These are phyloP conservation scores for Gorsachius goisagi DNA, from an alignment of 2,113 vertebrate species.

Conservation along the genomic window DNA sequence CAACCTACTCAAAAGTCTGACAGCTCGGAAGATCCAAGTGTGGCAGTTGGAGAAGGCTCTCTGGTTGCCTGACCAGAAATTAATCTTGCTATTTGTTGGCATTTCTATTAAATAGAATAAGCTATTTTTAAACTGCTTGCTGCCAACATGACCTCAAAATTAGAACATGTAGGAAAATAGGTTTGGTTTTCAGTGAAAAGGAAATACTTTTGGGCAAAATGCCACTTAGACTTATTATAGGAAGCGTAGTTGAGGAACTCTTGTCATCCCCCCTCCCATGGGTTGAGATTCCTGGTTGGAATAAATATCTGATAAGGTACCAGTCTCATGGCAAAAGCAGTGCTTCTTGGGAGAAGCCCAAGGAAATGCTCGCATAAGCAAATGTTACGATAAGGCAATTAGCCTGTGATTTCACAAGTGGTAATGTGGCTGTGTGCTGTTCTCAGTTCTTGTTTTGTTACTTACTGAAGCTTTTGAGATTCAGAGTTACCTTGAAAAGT, in stretches of 20 bases:
- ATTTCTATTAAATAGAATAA: not conserved
- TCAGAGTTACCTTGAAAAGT: not conserved
- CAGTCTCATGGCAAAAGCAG: not conserved
- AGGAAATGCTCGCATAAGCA: not conserved
- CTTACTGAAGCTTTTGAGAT: not conserved
- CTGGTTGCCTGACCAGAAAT: not conserved
- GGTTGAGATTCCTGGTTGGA: not conserved
- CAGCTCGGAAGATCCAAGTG: not conserved
- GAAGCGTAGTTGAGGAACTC: not conserved
- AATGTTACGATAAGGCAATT: not conserved
- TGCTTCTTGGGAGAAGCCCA: not conserved
- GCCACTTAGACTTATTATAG: not conserved
- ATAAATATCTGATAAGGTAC: not conserved
- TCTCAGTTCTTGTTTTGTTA: not conserved
- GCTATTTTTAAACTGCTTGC: not conserved
- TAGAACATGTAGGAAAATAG: not conserved
- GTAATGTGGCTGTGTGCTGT: not conserved
- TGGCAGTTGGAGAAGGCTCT: not conserved
- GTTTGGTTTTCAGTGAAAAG: conserved; percentile 4
- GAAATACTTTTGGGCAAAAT: conserved; percentile 7
- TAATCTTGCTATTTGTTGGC: not conserved
- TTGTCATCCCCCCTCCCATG: not conserved
- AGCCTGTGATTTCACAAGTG: not conserved
- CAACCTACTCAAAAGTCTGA: not conserved
- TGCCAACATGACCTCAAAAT: conserved; percentile 8